Evolutionary conservation across 2,797 vertebrate genomes (phyloP).

Genomic region (Acanthopagrus latus): DNA sequence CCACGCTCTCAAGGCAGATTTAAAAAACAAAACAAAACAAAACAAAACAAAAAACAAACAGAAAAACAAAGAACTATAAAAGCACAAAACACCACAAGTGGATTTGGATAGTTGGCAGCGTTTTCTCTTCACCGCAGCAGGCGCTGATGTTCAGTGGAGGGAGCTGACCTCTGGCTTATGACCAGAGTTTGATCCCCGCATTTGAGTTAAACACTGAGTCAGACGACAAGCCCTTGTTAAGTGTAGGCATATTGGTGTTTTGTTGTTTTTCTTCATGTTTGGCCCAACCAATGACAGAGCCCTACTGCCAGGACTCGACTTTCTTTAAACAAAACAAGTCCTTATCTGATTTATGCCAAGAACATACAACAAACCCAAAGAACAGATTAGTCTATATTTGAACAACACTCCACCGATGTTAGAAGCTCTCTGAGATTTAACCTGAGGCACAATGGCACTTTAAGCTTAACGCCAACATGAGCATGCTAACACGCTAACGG

Average conservation of each 20-base stretch:
- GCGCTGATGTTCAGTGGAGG: constrained; percentile 30
- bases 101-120: constrained; percentile 13
- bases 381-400: no score
- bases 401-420: no score
- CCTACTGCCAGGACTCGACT: background rate
- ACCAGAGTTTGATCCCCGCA: constrained; percentile 29
- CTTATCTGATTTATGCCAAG: background rate
- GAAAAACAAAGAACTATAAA: constrained; percentile 24
- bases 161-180: constrained; percentile 25
- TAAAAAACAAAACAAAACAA: constrained; percentile 12
- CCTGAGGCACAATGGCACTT: no score
- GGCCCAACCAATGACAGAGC: background rate
- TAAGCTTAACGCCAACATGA: no score
- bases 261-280: background rate
- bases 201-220: constrained; percentile 29
- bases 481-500: no score
- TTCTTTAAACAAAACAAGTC: background rate
- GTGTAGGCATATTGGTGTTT: background rate
- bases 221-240: constrained; percentile 4
- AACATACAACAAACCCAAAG: background rate
- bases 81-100: constrained; percentile 30
- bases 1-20: constrained; percentile 45
- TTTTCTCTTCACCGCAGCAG: constrained; percentile 30
- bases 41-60: constrained; percentile 4
- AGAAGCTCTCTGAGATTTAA: no score